Evolutionary conservation across 92 coral and sea anemone genomes (phyloP), one percentile per base, ranked within the genome.

Genomic region (Phenganax marumi): DNA sequence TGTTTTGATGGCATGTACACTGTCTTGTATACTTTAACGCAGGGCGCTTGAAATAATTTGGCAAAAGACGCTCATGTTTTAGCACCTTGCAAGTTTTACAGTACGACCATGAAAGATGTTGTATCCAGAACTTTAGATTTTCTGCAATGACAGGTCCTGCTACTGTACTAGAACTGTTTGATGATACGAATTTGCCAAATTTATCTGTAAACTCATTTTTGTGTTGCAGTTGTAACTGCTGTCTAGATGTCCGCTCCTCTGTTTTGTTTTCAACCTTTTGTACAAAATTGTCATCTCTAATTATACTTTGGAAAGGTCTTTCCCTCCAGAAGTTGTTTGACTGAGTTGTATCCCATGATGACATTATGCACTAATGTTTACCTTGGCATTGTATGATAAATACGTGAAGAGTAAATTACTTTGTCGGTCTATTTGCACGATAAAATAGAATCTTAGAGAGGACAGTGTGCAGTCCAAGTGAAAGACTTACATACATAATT

Each of bases 31-130:
- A 70, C 25, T 13, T 70, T 13, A 70, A 0, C 3, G 22, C 1
- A 0, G 75, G 75, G 0, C 75, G 13, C 22, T 0, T 70, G 2
- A 70, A 23, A 48, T 70, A 70, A 12, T 70, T 70, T 33, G 75
- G 75, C 33, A 70, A 13, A 12, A 70, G 51, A 33, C 75, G 48
- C 33, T 70, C 24, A n/a, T 4, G 5, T 33, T 48, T 70, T 25
- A 70, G 25, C 0, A 33, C 51, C 33, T 70, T 70, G 33, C 75
- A 70, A 33, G n/a, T 33, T 1, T 23, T 70, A 49, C 75, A 70
- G 19, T 22, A 70, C 11, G 50, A 13, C 75, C 75, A 70, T 23
- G 75, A 33, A 10, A 70, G 22, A 70, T 70, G 75, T 49, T 70
- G 48, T 13, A 70, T 70, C 75, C 75, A 19, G 23, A 70, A 33